A percentile compares a stretch with the other conserved stretches of the same genome.
phyloP scores from a whole-genome alignment of 1,140 invertebrate genomes.

The Aphis gossypii region DNA sequence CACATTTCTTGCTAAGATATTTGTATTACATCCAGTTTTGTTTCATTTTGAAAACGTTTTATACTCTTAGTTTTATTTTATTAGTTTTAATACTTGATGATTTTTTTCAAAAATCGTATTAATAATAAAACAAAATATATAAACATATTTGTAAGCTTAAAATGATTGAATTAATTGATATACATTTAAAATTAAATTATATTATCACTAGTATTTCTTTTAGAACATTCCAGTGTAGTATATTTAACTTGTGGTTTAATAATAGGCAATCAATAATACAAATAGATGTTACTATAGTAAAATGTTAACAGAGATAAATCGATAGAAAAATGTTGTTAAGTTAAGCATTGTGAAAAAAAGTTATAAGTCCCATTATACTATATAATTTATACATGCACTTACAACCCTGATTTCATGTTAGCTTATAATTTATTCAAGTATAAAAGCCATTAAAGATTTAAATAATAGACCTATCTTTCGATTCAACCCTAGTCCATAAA shows the following conservation, averaged over 20 bases:
- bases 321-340: background rate
- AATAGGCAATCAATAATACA: background rate
- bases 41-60: background rate
- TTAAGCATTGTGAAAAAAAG: background rate
- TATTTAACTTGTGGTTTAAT: background rate
- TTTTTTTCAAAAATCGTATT: background rate
- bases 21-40: background rate
- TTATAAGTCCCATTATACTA: background rate
- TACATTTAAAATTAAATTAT: background rate
- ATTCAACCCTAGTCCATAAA: conserved; percentile 2
- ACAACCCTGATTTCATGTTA: background rate
- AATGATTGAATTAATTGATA: background rate
- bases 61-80: background rate
- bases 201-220: background rate
- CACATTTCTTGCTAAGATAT: background rate
- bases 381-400: background rate
- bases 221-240: no score
- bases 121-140: background rate
- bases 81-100: background rate
- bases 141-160: background rate
- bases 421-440: conserved; percentile 24
- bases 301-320: background rate
- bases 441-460: background rate
- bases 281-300: background rate
- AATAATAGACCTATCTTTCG: background rate